A percentile compares a stretch with the other conserved stretches of the same genome.
phyloP scores from a whole-genome alignment of 2,888 invertebrate genomes.

The Tethea ocularis region DNA sequence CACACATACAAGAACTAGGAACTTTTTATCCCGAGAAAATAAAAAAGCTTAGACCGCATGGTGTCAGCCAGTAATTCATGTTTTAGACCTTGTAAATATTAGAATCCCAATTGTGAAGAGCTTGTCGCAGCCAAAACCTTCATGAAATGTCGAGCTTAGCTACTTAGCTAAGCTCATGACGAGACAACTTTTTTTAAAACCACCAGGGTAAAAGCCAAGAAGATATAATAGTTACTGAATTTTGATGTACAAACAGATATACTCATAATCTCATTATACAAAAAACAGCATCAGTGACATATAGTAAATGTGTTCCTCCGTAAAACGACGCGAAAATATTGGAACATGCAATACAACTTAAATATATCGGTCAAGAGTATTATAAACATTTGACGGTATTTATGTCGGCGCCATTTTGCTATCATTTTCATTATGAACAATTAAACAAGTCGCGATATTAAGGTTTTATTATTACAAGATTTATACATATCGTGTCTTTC shows the following conservation, averaged over 20 bases:
- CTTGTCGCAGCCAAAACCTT: too few species aligned
- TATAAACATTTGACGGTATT: conserved; percentile 9
- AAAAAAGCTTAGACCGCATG: too few species aligned
- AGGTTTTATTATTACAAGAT: neutral
- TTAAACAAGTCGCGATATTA: neutral
- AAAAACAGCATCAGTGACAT: conserved; percentile 17
- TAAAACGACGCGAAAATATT: conserved; percentile 42
- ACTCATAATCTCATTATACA: neutral
- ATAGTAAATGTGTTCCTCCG: conserved; percentile 33
- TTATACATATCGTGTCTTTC: neutral
- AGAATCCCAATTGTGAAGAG: too few species aligned
- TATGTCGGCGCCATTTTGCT: neutral
- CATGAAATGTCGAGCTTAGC: too few species aligned
- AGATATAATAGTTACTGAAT: neutral
- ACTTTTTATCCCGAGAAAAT: too few species aligned
- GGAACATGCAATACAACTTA: conserved; percentile 45
- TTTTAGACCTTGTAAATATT: too few species aligned
- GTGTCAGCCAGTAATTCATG: too few species aligned
- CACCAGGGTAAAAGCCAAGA: neutral
- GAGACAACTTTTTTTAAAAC: neutral
- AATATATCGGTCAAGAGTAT: conserved; percentile 31
- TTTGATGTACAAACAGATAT: neutral
- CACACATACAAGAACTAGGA: too few species aligned
- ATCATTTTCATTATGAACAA: neutral
- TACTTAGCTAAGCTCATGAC: too few species aligned